A percentile compares a stretch with the other conserved stretches of the same genome.
These are phyloP conservation scores for Rhyacichthys aspro DNA, from an alignment of 2,797 vertebrate genomes.

Conservation along the genomic window DNA sequence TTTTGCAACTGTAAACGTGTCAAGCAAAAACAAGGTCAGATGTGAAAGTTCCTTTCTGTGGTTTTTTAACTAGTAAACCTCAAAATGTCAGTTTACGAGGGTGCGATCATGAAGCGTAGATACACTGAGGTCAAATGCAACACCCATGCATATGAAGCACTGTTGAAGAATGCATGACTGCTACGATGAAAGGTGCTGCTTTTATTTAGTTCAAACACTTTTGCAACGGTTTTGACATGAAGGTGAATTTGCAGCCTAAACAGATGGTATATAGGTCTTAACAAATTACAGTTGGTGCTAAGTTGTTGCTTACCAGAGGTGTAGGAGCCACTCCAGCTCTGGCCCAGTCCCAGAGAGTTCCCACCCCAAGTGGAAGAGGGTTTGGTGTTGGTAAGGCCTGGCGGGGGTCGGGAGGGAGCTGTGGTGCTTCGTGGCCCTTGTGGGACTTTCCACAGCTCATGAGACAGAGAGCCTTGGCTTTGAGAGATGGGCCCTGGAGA, in stretches of 20 bases:
- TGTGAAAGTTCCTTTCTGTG: neutral
- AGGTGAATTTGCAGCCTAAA: neutral
- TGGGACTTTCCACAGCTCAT: conserved; percentile 97
- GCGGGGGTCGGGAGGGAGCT: conserved; percentile 92
- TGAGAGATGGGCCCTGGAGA: conserved; percentile 93
- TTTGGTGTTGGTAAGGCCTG: conserved; percentile 93
- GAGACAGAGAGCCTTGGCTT: conserved; percentile 92
- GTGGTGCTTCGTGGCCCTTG: conserved; percentile 87
- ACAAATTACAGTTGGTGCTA: no score
- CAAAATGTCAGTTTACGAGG: conserved; percentile 69
- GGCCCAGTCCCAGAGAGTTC: conserved; percentile 85
- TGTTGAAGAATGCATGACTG: neutral
- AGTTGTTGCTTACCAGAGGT: conserved; percentile 83
- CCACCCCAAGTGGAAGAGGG: conserved; percentile 94
- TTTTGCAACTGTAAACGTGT: neutral
- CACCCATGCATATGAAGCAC: conserved; percentile 13
- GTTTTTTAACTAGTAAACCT: conserved; percentile 50
- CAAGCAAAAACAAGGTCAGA: conserved; percentile 37
- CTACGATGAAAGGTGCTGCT: neutral
- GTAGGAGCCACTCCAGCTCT: conserved; percentile 93
- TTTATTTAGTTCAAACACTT: neutral
- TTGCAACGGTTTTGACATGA: neutral
- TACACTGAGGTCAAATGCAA: neutral
- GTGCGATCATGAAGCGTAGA: conserved; percentile 23
- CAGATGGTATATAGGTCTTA: no score